phyloP scores from a whole-genome alignment of 2,797 vertebrate species.

The Platalea minor region DNA sequence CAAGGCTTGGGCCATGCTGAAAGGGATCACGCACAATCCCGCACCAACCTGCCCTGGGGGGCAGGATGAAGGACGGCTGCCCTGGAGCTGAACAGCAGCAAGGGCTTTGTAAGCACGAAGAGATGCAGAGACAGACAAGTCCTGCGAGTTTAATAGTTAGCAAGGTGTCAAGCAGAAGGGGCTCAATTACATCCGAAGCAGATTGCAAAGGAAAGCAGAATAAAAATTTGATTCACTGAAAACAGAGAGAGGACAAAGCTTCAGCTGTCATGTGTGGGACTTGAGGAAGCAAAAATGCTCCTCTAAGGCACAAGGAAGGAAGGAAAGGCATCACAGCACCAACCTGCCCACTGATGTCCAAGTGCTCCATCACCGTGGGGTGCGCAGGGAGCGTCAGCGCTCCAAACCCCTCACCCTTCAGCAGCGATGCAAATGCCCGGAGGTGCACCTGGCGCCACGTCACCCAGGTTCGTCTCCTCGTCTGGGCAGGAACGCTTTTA shows the following conservation, averaged over 20 bases:
- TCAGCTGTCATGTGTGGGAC: background rate
- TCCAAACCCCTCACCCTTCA: background rate
- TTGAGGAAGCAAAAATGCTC: background rate
- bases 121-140: background rate
- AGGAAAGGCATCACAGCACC: background rate
- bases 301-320: background rate
- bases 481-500: background rate
- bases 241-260: background rate
- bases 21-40: background rate
- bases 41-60: accelerated
- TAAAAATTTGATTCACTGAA: background rate
- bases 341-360: background rate
- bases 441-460: accelerated
- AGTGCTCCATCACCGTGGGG: accelerated
- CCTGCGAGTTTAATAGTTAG: background rate
- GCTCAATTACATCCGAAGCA: background rate
- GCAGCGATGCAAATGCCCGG: background rate
- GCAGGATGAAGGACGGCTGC: background rate
- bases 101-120: background rate
- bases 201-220: background rate
- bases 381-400: accelerated
- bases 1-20: background rate
- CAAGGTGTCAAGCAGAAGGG: background rate
- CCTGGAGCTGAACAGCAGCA: background rate
- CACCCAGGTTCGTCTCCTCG: accelerated